Conservation (phyloP, 2,888 invertebrate genomes). For the Andrena trimmerana region DNA sequence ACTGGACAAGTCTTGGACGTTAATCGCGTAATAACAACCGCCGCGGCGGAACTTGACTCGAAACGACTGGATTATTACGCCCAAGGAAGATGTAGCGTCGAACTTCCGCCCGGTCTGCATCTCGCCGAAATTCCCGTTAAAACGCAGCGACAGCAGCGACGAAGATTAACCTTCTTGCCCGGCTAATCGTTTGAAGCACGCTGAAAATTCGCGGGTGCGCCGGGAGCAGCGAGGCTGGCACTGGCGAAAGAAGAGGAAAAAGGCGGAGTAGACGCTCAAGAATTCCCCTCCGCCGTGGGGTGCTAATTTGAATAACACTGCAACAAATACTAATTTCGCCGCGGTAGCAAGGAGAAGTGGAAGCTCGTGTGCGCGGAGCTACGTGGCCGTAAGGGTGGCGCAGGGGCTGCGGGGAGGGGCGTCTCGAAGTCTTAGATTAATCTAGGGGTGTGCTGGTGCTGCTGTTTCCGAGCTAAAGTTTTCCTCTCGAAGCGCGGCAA, state of each 20-base stretch:
- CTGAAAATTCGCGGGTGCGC: constrained; percentile 20
- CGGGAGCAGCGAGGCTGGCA: neutral
- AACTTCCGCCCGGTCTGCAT: neutral
- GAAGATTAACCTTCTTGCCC: constrained; percentile 29
- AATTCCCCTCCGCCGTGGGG: neutral
- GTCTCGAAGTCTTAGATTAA: constrained; percentile 73
- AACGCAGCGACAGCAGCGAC: constrained; percentile 23
- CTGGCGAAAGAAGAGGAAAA: neutral
- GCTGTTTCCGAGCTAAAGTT: constrained; percentile 70
- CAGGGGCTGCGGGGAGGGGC: constrained; percentile 26
- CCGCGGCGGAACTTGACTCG: neutral
- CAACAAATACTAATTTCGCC: constrained; percentile 77
- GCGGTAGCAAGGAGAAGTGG: constrained; percentile 20
- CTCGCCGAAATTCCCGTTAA: neutral
- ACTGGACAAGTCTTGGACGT: too few species aligned
- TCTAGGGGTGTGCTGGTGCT: constrained; percentile 61
- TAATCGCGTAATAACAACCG: too few species aligned
- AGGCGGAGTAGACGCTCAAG: neutral
- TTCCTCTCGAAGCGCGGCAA: constrained; percentile 62
- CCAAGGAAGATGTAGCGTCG: neutral
- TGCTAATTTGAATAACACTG: constrained; percentile 78
- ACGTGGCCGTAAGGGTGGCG: constrained; percentile 20
- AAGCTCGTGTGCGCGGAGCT: constrained; percentile 49
- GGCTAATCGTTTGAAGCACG: neutral
- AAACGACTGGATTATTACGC: constrained; percentile 18